Conservation (phyloP, 2,888 invertebrate genomes). For the Drosophila melanosoma region DNA sequence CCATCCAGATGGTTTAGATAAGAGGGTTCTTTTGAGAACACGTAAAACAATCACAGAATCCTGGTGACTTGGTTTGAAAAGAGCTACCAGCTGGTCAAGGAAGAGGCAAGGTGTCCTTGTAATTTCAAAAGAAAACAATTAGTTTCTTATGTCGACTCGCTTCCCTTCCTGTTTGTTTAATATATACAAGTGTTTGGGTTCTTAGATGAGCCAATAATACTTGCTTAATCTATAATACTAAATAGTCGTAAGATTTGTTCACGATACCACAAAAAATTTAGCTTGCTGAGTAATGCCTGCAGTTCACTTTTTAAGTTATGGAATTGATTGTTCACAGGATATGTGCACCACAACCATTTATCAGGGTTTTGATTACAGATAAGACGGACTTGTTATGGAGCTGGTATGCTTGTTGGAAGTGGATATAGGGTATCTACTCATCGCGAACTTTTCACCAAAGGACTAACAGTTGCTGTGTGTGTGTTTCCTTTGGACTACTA, state of each 20-base stretch:
- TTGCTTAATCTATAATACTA: background rate
- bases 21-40: background rate
- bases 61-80: background rate
- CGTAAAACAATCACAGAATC: too few species aligned
- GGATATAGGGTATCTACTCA: background rate
- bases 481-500: constrained; percentile 41
- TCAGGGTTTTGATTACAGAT: background rate
- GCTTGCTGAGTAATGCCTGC: too few species aligned
- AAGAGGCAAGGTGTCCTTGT: background rate
- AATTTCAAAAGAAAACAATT: background rate
- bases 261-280: background rate
- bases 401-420: background rate
- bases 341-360: background rate
- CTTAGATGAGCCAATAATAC: background rate
- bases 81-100: background rate
- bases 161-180: background rate
- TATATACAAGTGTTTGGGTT: background rate
- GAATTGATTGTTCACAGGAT: too few species aligned
- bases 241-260: background rate
- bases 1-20: background rate
- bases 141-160: background rate
- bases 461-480: background rate
- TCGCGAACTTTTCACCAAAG: background rate
- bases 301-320: too few species aligned
- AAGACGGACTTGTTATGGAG: background rate